Evolutionary conservation across 1,140 invertebrate species (phyloP).

Genomic region (Lineus longissimus): DNA sequence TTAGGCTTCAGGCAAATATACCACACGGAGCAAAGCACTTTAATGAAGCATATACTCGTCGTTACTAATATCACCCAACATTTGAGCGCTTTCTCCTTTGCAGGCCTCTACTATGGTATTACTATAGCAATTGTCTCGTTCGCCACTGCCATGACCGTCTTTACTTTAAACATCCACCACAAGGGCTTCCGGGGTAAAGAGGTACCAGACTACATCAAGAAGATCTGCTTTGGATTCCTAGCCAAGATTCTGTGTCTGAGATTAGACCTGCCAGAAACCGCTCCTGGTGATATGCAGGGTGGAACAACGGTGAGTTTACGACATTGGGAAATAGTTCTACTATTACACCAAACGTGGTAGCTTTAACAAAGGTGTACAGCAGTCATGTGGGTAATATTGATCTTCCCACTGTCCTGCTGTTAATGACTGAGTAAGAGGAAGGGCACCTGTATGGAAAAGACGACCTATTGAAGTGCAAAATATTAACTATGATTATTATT

Average conservation of each 20-base stretch:
- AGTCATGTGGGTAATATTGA: slow-evolving; percentile 8
- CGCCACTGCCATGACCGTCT: slow-evolving; percentile 74
- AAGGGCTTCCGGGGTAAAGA: slow-evolving; percentile 74
- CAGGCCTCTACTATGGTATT: slow-evolving; percentile 86
- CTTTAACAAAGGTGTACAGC: not conserved
- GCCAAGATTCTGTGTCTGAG: slow-evolving; percentile 58
- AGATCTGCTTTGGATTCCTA: slow-evolving; percentile 62
- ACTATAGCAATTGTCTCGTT: slow-evolving; percentile 87
- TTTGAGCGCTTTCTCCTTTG: no score
- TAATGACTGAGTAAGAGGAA: no score
- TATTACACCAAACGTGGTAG: not conserved
- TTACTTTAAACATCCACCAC: slow-evolving; percentile 77
- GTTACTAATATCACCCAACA: no score
- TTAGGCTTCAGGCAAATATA: no score
- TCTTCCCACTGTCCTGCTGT: no score
- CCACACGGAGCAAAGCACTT: not conserved
- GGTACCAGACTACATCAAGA: slow-evolving; percentile 67
- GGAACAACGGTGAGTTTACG: no score
- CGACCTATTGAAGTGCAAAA: no score
- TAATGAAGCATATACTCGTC: no score
- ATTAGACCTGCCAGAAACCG: slow-evolving; percentile 41
- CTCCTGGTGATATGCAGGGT: no score
- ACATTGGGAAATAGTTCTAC: not conserved
- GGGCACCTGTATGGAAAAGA: no score
- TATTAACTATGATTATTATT: no score